A percentile compares a stretch with the other conserved stretches of the same genome.
These are phyloP conservation scores for Copsychus sechellarum DNA, from an alignment of 2,113 vertebrate genomes.

Conservation along the genomic window DNA sequence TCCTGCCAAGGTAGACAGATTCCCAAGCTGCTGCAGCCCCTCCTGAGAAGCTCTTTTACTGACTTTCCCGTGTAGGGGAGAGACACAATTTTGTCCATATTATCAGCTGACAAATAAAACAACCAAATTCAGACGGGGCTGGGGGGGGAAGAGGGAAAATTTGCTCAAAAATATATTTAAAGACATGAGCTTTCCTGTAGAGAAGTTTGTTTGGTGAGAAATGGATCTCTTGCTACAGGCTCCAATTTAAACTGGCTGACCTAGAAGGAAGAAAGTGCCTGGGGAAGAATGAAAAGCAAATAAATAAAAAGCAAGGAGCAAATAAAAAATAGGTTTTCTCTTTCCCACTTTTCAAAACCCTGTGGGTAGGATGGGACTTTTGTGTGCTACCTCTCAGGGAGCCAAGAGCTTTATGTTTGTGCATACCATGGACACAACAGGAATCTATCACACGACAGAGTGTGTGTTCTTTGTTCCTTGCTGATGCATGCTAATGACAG, in stretches of 20 bases:
- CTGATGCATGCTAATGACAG: not conserved
- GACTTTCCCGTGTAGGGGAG: conserved; percentile 26
- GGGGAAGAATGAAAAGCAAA: conserved; percentile 52
- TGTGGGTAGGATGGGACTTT: not conserved
- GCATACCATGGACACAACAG: not conserved
- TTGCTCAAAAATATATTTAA: conserved; percentile 34
- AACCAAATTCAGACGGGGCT: not conserved
- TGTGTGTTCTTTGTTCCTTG: not conserved
- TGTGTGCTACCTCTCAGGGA: conserved; percentile 7
- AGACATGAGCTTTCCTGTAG: conserved; percentile 14
- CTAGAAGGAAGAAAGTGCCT: conserved; percentile 33
- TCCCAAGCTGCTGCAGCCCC: conserved; percentile 38
- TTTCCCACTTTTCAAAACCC: conserved; percentile 21
- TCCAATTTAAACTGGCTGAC: conserved; percentile 51
- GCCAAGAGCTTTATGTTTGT: not conserved
- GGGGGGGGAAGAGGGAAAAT: not conserved
- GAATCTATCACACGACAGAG: rapidly evolving
- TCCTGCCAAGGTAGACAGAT: conserved; percentile 53
- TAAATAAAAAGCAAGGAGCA: conserved; percentile 30
- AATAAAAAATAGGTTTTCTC: conserved; percentile 23
- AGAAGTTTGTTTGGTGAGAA: conserved; percentile 57
- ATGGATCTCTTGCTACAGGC: conserved; percentile 29
- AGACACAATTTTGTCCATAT: conserved; percentile 4
- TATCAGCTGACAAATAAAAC: conserved; percentile 49
- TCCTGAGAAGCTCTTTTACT: conserved; percentile 49